These are phyloP conservation scores for Hirundichthys speculiger DNA, from an alignment of 2,113 vertebrate species.

Conservation along the genomic window DNA sequence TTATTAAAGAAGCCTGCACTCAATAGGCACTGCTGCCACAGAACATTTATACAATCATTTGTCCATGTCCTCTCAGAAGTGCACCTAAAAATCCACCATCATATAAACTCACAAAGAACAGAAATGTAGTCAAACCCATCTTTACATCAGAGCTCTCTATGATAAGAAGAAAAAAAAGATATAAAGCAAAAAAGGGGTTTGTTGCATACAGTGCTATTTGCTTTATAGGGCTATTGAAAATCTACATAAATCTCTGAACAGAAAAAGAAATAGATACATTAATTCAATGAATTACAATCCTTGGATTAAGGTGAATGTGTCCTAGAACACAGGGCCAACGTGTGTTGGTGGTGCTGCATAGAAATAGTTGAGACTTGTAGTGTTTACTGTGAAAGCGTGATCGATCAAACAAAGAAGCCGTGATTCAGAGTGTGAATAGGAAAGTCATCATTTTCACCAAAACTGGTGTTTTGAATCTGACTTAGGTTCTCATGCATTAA, in stretches of 20 bases:
- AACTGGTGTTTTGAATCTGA: not conserved
- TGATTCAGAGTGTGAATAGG: not conserved
- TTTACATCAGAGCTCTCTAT: slow-evolving; percentile 26
- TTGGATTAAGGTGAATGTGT: slow-evolving; percentile 21
- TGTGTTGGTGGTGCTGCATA: slow-evolving; percentile 25
- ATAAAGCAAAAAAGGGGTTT: slow-evolving; percentile 35
- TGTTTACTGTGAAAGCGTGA: slow-evolving; percentile 36
- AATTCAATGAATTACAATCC: slow-evolving; percentile 31
- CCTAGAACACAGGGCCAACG: slow-evolving; percentile 11
- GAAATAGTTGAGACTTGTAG: slow-evolving; percentile 27
- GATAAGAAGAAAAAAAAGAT: slow-evolving; percentile 36
- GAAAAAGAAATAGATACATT: slow-evolving; percentile 25
- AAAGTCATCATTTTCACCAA: not conserved
- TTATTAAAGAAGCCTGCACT: slow-evolving; percentile 74
- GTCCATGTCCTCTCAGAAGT: slow-evolving; percentile 40
- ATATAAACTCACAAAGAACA: slow-evolving; percentile 33
- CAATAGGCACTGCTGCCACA: slow-evolving; percentile 54
- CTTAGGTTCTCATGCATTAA: not conserved
- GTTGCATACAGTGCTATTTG: slow-evolving; percentile 26
- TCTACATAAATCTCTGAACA: slow-evolving; percentile 32
- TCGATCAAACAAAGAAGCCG: slow-evolving; percentile 9
- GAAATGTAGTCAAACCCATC: slow-evolving; percentile 48
- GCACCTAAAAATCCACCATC: slow-evolving; percentile 37
- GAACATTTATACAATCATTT: slow-evolving; percentile 66
- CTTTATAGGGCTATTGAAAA: slow-evolving; percentile 26